Evolutionary conservation across 2,888 invertebrate species (phyloP).

Genomic region (Drosophila hamatofila): DNA sequence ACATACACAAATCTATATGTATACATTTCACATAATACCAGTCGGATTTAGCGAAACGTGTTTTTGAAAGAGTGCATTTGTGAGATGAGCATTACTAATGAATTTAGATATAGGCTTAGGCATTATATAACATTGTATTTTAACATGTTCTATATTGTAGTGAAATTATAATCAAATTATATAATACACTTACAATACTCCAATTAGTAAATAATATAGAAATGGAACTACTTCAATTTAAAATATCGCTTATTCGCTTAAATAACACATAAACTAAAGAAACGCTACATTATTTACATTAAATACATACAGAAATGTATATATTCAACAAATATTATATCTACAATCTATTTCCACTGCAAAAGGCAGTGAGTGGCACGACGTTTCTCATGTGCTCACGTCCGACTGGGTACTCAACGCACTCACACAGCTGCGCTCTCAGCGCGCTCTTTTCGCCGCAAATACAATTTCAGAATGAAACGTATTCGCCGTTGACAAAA

Average conservation of each 20-base stretch:
- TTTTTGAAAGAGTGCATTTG: slow-evolving; percentile 21
- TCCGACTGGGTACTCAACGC: slow-evolving; percentile 32
- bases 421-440: slow-evolving; percentile 39
- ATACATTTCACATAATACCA: slow-evolving; percentile 29
- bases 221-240: fast-evolving
- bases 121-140: not conserved
- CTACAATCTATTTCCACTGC: not conserved
- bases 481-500: slow-evolving; percentile 67
- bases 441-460: slow-evolving; percentile 56
- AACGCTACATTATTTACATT: not conserved
- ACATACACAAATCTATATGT: slow-evolving; percentile 30
- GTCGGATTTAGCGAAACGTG: slow-evolving; percentile 40
- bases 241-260: not conserved
- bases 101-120: not conserved
- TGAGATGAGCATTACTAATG: not conserved
- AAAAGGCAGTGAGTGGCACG: not conserved
- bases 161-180: not conserved
- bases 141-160: not conserved
- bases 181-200: not conserved
- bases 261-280: not conserved
- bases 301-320: not conserved
- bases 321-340: not conserved
- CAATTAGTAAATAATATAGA: fast-evolving
- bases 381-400: slow-evolving; percentile 23
- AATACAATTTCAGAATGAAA: slow-evolving; percentile 76